Percentiles rank a stretch among this genome's conserved stretches.
phyloP scores from a whole-genome alignment of 2,797 vertebrate species.

The Phoxinus dragarum region DNA sequence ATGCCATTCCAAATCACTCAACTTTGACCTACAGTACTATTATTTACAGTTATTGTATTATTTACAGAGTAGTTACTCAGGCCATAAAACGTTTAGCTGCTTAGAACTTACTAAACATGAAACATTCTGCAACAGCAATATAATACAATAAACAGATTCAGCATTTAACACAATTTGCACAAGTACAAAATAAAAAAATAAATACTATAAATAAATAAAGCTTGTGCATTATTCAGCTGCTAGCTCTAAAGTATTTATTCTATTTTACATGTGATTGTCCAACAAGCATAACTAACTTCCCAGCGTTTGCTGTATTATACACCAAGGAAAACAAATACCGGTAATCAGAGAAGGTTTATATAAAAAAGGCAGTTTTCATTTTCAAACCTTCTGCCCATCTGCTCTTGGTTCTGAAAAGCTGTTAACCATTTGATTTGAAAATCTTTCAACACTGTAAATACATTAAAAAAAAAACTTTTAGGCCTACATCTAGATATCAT shows the following conservation, averaged over 20 bases:
- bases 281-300: slow-evolving; percentile 1
- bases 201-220: slow-evolving; percentile 6
- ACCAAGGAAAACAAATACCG: not conserved
- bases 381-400: slow-evolving; percentile 10
- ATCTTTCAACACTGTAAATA: slow-evolving; percentile 22
- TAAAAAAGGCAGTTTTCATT: slow-evolving; percentile 33
- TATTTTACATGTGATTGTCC: not conserved
- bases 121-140: slow-evolving; percentile 12
- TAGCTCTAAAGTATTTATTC: not conserved
- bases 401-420: slow-evolving; percentile 23
- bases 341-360: not conserved
- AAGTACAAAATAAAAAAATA: not conserved
- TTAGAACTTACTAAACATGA: not conserved
- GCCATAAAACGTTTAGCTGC: slow-evolving; percentile 17
- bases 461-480: not conserved
- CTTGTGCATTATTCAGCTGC: slow-evolving; percentile 13
- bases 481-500: slow-evolving; percentile 40
- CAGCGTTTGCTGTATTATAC: not conserved
- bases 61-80: not conserved
- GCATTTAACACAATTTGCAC: not conserved
- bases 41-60: slow-evolving; percentile 9
- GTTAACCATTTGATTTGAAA: not conserved
- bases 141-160: not conserved
- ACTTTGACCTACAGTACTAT: not conserved
- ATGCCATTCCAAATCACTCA: not conserved